These are phyloP conservation scores for Idaea dimidiata DNA, from an alignment of 2,888 invertebrate genomes.

Conservation along the genomic window DNA sequence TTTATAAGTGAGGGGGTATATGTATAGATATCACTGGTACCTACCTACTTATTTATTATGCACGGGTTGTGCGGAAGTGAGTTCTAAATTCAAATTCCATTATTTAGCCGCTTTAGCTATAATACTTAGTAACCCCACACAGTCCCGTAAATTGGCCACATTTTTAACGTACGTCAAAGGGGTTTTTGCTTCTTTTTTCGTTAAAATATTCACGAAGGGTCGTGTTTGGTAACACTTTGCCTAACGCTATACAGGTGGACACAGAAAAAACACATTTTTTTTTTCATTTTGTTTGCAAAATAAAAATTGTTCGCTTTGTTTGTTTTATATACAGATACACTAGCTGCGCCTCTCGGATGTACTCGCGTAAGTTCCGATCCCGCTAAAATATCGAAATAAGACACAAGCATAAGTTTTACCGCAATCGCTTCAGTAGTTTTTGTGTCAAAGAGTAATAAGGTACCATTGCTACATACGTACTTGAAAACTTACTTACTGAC, in stretches of 20 bases:
- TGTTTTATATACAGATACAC: no score
- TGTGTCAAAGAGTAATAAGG: no score
- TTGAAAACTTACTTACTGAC: no score
- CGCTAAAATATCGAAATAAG: no score
- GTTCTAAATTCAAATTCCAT: neutral
- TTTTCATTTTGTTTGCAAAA: neutral
- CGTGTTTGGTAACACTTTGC: slow-evolving; percentile 18
- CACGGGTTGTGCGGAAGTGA: slow-evolving; percentile 16
- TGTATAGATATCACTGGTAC: no score
- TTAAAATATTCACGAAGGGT: slow-evolving; percentile 23
- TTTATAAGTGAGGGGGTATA: no score
- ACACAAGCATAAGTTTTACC: no score
- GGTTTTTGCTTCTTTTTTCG: slow-evolving; percentile 29
- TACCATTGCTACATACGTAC: no score
- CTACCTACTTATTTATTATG: slow-evolving; percentile 12
- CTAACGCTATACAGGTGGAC: slow-evolving; percentile 15
- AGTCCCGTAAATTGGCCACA: slow-evolving; percentile 34
- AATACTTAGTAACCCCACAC: slow-evolving; percentile 19
- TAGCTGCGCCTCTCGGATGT: no score
- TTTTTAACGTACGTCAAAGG: slow-evolving; percentile 35
- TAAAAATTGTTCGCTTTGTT: neutral
- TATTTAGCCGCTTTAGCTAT: neutral
- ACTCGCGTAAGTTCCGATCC: no score
- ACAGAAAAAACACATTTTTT: neutral
- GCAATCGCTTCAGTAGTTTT: no score